phyloP scores from a whole-genome alignment of 2,797 vertebrate genomes.

The Pogonophryne albipinna region DNA sequence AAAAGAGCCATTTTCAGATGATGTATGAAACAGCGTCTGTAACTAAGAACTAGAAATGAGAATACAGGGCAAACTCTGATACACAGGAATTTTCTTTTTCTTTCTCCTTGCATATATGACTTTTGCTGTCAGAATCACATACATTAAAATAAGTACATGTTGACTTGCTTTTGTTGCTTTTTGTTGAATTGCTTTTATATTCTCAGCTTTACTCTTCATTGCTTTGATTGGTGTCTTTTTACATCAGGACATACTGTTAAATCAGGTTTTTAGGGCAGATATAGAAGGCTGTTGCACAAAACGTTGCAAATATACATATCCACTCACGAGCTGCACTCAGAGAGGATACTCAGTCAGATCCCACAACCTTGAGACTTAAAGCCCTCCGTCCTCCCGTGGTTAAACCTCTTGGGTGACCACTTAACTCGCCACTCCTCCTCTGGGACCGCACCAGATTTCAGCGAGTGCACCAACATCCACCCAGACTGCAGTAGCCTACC shows the following conservation, averaged over 20 bases:
- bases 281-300: neutral
- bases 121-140: neutral
- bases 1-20: neutral
- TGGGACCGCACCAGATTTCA: slow-evolving; percentile 45
- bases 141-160: neutral
- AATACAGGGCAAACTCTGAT: neutral
- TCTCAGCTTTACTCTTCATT: neutral
- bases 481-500: slow-evolving; percentile 15
- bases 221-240: too few relatives aligned
- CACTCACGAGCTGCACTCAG: neutral
- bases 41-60: neutral
- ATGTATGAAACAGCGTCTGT: neutral
- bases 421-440: slow-evolving; percentile 51
- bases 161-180: too few relatives aligned
- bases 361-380: slow-evolving; percentile 42
- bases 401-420: slow-evolving; percentile 30
- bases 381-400: slow-evolving; percentile 29
- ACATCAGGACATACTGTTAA: too few relatives aligned
- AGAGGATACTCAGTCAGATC: slow-evolving; percentile 6
- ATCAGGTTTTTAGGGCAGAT: too few relatives aligned
- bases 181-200: neutral
- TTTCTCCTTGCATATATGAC: too few relatives aligned
- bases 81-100: neutral
- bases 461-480: slow-evolving; percentile 19
- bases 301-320: neutral